phyloP scores from a whole-genome alignment of 2,888 invertebrate genomes.

The Dasypolia templi region DNA sequence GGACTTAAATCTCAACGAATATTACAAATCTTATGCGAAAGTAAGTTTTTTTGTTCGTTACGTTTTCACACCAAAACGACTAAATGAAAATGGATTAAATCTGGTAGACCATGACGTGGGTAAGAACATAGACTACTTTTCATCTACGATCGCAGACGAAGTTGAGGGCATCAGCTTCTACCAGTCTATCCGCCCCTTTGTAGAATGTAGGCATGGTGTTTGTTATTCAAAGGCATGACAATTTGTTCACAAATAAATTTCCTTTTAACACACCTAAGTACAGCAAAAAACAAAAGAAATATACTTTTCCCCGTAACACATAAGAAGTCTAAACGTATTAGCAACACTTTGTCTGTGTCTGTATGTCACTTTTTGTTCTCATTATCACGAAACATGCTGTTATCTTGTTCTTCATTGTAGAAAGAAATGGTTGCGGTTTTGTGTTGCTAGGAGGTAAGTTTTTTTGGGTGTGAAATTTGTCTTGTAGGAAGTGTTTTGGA shows the following conservation, averaged over 20 bases:
- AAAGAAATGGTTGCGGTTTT: constrained; percentile 51
- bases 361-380: constrained; percentile 73
- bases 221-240: background rate
- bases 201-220: background rate
- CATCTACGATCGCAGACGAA: too few species aligned
- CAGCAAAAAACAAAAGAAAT: constrained; percentile 37
- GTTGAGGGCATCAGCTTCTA: too few species aligned
- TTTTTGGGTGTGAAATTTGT: constrained; percentile 10
- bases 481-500: background rate
- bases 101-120: too few species aligned
- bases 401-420: constrained; percentile 35
- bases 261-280: constrained; percentile 5
- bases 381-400: constrained; percentile 65
- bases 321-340: constrained; percentile 61
- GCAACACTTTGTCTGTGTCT: constrained; percentile 71
- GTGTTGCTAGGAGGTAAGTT: constrained; percentile 7
- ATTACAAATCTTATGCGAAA: too few species aligned
- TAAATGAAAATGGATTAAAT: too few species aligned
- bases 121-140: too few species aligned
- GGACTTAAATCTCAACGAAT: too few species aligned
- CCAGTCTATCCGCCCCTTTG: background rate
- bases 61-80: too few species aligned
- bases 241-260: background rate
- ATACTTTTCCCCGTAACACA: constrained; percentile 20
- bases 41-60: too few species aligned